Evolutionary conservation across 2,797 vertebrate genomes (phyloP).

Genomic region (Gadopsis bispinosus): DNA sequence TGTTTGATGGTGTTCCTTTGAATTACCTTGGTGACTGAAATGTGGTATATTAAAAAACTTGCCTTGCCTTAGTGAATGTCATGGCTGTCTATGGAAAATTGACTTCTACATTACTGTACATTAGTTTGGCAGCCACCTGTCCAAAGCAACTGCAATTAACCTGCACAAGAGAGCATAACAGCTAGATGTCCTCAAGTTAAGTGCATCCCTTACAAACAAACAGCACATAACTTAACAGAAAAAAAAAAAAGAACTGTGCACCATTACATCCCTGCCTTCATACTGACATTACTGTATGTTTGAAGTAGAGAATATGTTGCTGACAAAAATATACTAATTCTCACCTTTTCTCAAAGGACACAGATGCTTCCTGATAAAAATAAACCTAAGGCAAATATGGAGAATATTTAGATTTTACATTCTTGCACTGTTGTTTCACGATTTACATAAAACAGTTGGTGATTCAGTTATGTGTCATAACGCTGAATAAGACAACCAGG

Average conservation of each 20-base stretch:
- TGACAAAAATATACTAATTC: not conserved
- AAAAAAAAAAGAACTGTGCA: not conserved
- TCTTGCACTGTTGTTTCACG: not conserved
- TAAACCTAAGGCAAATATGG: not conserved
- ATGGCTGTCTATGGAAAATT: not conserved
- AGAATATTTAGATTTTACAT: not conserved
- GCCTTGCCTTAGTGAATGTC: not conserved
- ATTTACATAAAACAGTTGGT: not conserved
- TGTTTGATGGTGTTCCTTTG: not conserved
- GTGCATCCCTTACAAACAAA: not conserved
- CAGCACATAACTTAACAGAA: not conserved
- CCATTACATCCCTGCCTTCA: not conserved
- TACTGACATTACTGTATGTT: not conserved
- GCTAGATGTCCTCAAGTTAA: not conserved
- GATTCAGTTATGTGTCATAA: not conserved
- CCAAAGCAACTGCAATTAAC: not conserved
- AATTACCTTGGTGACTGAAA: conserved; percentile 9
- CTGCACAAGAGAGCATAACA: not conserved
- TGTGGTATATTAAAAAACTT: not conserved
- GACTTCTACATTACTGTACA: not conserved
- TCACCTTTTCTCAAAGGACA: not conserved
- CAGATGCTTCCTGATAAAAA: conserved; percentile 13
- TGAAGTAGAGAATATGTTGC: not conserved
- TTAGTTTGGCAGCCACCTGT: not conserved
- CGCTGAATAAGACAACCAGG: conserved; percentile 24